phyloP scores from a whole-genome alignment of 2,797 vertebrate genomes.

The Triplophysa bombifrons region DNA sequence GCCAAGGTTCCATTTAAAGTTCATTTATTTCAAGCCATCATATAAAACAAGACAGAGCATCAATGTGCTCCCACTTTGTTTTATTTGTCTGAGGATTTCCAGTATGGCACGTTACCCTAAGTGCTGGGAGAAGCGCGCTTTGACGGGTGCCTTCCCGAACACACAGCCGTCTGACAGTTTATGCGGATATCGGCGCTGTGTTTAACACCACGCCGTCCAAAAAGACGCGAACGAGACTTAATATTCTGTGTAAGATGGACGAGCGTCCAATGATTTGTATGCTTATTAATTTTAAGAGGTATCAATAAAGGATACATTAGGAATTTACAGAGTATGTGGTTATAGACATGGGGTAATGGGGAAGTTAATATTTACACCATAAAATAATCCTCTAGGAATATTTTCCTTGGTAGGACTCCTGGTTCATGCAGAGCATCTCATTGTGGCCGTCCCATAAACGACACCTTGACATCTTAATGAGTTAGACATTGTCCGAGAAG shows the following conservation, averaged over 20 bases:
- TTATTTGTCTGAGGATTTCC: conserved; percentile 85
- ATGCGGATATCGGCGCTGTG: background rate
- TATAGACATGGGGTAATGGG: conserved; percentile 6
- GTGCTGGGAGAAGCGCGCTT: conserved; percentile 39
- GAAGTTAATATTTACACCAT: conserved; percentile 19
- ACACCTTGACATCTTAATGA: conserved; percentile 60
- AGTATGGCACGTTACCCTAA: conserved; percentile 69
- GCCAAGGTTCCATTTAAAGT: conserved; percentile 90
- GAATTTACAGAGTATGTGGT: conserved; percentile 15
- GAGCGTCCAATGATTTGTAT: conserved; percentile 32
- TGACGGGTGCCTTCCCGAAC: conserved; percentile 18
- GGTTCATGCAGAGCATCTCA: conserved; percentile 19
- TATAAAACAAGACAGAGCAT: conserved; percentile 88
- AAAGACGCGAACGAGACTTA: background rate
- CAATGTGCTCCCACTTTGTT: conserved; percentile 83
- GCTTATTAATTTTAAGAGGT: conserved; percentile 41
- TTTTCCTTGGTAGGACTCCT: background rate
- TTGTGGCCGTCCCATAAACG: conserved; percentile 55
- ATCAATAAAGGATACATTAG: conserved; percentile 23
- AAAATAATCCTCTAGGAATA: conserved; percentile 8
- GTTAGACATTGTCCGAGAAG: conserved; percentile 47
- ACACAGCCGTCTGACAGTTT: conserved; percentile 22
- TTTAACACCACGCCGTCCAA: conserved; percentile 8
- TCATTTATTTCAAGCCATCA: conserved; percentile 87
- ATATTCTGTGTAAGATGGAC: conserved; percentile 22